Evolutionary conservation across 2,797 vertebrate genomes (phyloP), one percentile per base, ranked within the genome.

Genomic region (Cyprinella venusta): DNA sequence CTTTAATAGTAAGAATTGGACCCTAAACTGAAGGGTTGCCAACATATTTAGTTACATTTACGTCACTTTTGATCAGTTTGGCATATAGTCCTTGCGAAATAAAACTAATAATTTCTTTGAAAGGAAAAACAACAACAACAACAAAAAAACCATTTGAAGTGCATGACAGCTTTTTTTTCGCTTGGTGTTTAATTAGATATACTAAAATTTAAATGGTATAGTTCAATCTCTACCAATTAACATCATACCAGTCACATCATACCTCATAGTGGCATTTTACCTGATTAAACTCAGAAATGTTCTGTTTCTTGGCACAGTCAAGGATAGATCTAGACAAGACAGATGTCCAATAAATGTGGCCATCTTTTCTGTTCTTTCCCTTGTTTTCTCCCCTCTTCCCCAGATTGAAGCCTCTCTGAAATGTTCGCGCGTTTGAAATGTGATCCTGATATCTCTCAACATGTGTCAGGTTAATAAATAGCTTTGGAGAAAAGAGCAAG

Each of bases 401-500:
- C 70, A 13, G 24, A 84, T 59, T 26, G 59, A 84, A 84, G 56
- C 59, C 85, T 84, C 71, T 84, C 80, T 70, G 52, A 85, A 80
- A 68, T 74, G 42, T 87, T 78, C 67, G 45, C 75, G 45, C 24
- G 78, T 30, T 52, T 81, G 69, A 67, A 85, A 67, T 87, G 69
- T 86, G 85, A 87, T 86, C 84, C 54, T 72, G 78, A 87, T 88
- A 76, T 54, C 56, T 83, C 76, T 68, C 52, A 80, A 85, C 79
- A 81, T 85, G 78, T 88, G 89, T 88, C 87, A 87, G 50, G 69
- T 87, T 88, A 86, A 88, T 88, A 76, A 85, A 88, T 76, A 77
- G 54, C 40, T 42, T 82, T 76, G 24, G 19, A 74, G 36, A 19
- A 18, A 50, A 42, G 24, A 71, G 59, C 18, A 33, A 36, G 61